These are phyloP conservation scores for Tangara arthus DNA, from an alignment of 2,797 vertebrate species.

Conservation along the genomic window DNA sequence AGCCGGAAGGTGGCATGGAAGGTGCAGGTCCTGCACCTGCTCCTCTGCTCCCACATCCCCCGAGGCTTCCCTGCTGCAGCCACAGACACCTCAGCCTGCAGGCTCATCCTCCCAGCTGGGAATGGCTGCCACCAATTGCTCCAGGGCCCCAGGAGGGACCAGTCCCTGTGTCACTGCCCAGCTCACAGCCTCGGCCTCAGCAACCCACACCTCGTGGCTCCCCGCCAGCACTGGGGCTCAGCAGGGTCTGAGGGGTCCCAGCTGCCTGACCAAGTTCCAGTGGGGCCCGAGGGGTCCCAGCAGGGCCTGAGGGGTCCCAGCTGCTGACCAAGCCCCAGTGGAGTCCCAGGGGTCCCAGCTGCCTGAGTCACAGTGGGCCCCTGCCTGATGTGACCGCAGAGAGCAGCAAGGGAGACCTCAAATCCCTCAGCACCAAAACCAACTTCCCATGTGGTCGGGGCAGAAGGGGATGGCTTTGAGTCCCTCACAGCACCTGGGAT, in stretches of 20 bases:
- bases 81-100: not conserved
- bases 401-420: not conserved
- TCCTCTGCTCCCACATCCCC: not conserved
- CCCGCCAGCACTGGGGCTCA: fast-evolving
- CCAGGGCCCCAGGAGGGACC: not conserved
- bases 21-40: not conserved
- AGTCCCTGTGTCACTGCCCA: fast-evolving
- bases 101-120: fast-evolving
- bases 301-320: no score
- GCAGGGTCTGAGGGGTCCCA: no score
- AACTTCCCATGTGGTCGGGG: fast-evolving
- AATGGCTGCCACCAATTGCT: fast-evolving
- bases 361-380: not conserved
- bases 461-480: not conserved
- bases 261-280: no score
- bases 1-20: not conserved
- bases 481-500: not conserved
- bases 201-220: fast-evolving
- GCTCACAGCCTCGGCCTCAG: fast-evolving
- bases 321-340: no score
- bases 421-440: fast-evolving
- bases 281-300: fast-evolving
- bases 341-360: fast-evolving
- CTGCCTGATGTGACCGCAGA: not conserved
- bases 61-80: not conserved